Base-by-base conservation (phyloP, 2,113 vertebrate species). In the Catharus bicknelli region DNA sequence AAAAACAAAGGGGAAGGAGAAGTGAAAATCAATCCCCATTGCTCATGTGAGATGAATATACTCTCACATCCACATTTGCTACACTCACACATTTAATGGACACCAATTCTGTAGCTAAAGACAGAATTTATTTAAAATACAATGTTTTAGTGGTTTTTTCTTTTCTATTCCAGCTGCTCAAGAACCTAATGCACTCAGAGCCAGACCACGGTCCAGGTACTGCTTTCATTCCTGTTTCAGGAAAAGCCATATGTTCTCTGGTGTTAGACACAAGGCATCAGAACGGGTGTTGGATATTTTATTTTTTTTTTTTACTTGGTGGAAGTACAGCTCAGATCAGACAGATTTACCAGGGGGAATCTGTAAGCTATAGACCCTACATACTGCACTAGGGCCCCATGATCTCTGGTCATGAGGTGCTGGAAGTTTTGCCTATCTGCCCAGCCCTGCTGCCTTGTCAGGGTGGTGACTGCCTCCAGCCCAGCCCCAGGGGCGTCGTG, bases 171-270 rank as follows among this genome's bases (percentile, higher is more conserved):
- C 95, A 98, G 97, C 94, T 94, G 89, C 94, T 96, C 96, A 98
- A 97, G 98, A 98, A 93, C 95, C 94, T 83, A 94, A 93, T 90
- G 96, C 81, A 92, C 84, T 97, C 83, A 98, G 93, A 97, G 91
- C 97, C 96, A 98, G 98, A 95, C 98, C 98, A 95, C 97, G 98
- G 93, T 98, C 98, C 96, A 98, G 98, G 98, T 98, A 98, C 85
- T 81, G 43, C 42, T 95, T 97, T 95, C 48, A 64, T 95, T 97
- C 95, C 83, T 95, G 1, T 87, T 96, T 89, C 75, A 59, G 81
- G 27, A 82, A 67, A 58, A 89, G 34, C 4, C 9, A 1, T 54
- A 3, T 0, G 1, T 67, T 79, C 19, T 70, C 40, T 74, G 23
- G 34, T 77, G 25, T 69, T 78, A 69, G 34, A 36, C 7, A 21